Evolutionary conservation across 2,888 invertebrate species (phyloP), one percentile per base, ranked within the genome.

Genomic region (Hedya salicella): DNA sequence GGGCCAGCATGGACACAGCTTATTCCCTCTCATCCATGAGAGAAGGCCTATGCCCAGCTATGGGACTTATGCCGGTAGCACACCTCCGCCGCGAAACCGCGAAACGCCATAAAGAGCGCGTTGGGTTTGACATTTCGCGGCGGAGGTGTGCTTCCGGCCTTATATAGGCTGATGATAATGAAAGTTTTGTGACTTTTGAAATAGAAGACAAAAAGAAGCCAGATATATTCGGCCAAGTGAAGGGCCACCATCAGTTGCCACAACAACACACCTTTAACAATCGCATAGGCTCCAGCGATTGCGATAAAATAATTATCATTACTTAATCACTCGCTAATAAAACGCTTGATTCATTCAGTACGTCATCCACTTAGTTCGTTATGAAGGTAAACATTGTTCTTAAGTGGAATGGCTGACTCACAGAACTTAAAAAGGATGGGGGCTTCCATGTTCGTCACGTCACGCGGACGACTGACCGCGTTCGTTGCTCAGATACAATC

Each of bases 391-490:
- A 75, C 78, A 80, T 75, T 68, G 52, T 73, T 68, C 68, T 69
- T 66, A 56, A 68, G 70, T 75, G 73, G 71, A 71, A 70, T 70
- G 64, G 74, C 72, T 87, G 87, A 86, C 72, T 86, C 88, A 87
- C 74, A 70, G 73, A 75, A 77, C 81, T 87, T 85, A 84, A 88
- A 86, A 88, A 88, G 87, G 87, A 87, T 80, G 61, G 66, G 65
- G 66, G 66, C 61, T 53, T 53, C 60, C 65, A 66, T 54, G 66
- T 66, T 61, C 40, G 66, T 54, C 79, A 78, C 75, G 74, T 71
- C 73, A 70, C 73, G 66, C 77, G 82, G 75, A 77, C 82, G 79
- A 84, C 77, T 87, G 87, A 85, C 87, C 86, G 87, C 84, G 82
- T 87, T 79, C 74, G 77, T 75, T 76, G 72, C 57, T 69, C 75